Base-by-base conservation (phyloP, 2,797 vertebrate genomes). In the Esox masquinongy region DNA sequence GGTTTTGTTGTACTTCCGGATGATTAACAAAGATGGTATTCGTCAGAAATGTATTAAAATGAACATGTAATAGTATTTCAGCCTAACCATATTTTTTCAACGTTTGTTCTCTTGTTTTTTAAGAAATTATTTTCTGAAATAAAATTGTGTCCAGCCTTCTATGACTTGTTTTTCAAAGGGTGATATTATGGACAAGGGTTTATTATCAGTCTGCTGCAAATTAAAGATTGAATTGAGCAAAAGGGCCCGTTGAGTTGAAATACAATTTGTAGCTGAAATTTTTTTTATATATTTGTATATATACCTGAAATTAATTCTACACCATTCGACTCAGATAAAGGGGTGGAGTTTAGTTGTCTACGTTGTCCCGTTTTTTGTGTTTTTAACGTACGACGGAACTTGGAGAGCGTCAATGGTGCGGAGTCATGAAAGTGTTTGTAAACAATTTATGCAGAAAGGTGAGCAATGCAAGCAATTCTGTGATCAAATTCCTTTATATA, bases 361-460 rank as follows among this genome's bases (percentile, higher is more conserved):
- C 68, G 49, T 16, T n/a, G 19, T 19, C 49, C 8, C 64, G 26
- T 36, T 29, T 34, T 16, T 15, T 67, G 12, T 29, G 15, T 16
- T 14, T 11, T 61, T 51, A 5, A 72, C 71, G 34, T 61, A 36
- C 22, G 47, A 17, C n/a, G 31, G 73, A 34, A 67, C 63, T 83
- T 79, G 81, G 49, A 19, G 2, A 74, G 68, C 76, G 67, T 78
- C 82, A 71, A 72, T 84, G 14, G 36, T 94, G 93, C 93, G 90
- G 90, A 94, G 91, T 94, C 93, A 93, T 89, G 90, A 92, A 90
- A 90, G 85, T 95, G 94, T 95, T 95, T 94, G 94, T 95, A 95
- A 95, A 95, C 94, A 95, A 91, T 47, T 84, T 89, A 79, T 63
- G 77, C 81, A 85, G 71, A 86, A 47, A 88, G 90, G 92, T 92